A percentile compares a stretch with the other conserved stretches of the same genome.
These are phyloP conservation scores for Thalassophryne amazonica DNA, from an alignment of 2,797 vertebrate genomes.

Conservation along the genomic window DNA sequence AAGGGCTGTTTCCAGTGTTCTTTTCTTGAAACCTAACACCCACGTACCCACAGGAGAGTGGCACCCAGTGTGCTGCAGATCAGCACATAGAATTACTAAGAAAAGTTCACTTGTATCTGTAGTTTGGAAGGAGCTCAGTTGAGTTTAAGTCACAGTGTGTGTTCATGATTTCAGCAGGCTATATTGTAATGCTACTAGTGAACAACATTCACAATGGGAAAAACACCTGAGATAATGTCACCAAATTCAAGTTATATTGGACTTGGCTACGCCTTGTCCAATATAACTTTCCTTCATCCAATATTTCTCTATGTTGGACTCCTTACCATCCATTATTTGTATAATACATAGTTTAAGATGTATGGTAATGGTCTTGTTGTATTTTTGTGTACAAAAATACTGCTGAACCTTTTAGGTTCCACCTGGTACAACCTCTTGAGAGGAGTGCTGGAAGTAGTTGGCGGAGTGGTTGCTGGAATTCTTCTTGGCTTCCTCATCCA, in stretches of 20 bases:
- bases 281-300: too few species aligned
- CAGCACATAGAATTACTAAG: background rate
- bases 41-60: background rate
- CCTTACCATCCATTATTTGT: too few species aligned
- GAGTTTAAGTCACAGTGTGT: too few species aligned
- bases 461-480: conserved; percentile 83
- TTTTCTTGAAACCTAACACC: conserved; percentile 1
- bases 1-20: background rate
- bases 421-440: conserved; percentile 85
- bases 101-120: conserved; percentile 2
- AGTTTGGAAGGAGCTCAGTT: conserved; percentile 49
- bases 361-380: too few species aligned
- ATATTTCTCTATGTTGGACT: too few species aligned
- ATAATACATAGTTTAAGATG: too few species aligned
- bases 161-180: too few species aligned
- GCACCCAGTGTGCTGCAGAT: background rate
- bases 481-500: conserved; percentile 88
- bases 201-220: too few species aligned
- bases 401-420: conserved; percentile 77
- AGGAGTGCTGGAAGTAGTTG: conserved; percentile 87
- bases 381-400: background rate
- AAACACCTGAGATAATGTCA: too few species aligned
- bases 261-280: too few species aligned
- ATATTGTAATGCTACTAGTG: too few species aligned
- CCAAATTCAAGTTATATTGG: too few species aligned